Base-by-base conservation (phyloP, 1,140 invertebrate species). In the Aphaenogaster floridana region DNA sequence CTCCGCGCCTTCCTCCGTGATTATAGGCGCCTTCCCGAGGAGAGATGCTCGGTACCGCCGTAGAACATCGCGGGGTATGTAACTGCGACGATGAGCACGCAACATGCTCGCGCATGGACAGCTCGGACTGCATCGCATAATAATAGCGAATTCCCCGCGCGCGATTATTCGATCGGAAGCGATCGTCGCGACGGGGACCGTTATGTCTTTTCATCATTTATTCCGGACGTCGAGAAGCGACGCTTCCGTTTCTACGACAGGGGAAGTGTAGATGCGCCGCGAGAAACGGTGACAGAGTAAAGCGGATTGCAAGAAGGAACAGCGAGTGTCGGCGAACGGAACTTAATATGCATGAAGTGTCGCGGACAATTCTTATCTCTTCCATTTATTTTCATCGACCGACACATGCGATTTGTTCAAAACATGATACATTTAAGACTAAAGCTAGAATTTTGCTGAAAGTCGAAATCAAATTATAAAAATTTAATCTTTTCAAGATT, bases 11-110 rank as follows among this genome's bases (percentile, higher is more conserved):
- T 93, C 92, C 93, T 92, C 91, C 88, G 83, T 90, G 91, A 94
- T 94, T 94, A 94, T 90, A 92, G 94, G 93, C 92, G 91, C 92
- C 92, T 94, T 94, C 91, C 42, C 21, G 90, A 91, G 87, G 89
- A 88, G 89, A 88, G 89, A 91, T 90, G 57, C 48, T 63, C 57
- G 57, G 3, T 54, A 13, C 15, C 6, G 48, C 13, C 11, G 21
- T 28, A 28, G 6, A 79, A 57, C 8, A 79, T 68, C 42, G 39
- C 50, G 11, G 39, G 6, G 3, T 21, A 68, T 57, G 78, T 90
- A 90, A 86, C 88, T 59, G 89, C 86, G 90, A 59, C 34, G 86
- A 83, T 28, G 54, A 13, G n/a, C 69, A 61, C 78, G 71, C 48
- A 68, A 72, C 42, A 50, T 39, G 48, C 72, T 72, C 57, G 45